phyloP scores from a whole-genome alignment of 1,140 invertebrate species.

The Diabrotica undecimpunctata region DNA sequence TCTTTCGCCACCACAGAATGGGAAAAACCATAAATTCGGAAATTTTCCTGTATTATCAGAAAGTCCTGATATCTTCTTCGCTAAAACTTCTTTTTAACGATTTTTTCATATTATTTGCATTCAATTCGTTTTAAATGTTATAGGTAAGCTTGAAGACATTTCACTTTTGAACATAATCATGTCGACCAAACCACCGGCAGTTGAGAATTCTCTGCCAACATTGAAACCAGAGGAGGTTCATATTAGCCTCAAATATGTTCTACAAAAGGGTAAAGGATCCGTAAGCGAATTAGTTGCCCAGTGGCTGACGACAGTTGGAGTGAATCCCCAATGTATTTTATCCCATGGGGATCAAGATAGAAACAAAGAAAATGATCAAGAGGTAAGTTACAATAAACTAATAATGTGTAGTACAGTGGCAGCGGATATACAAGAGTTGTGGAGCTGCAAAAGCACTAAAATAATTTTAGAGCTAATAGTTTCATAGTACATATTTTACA shows the following conservation, averaged over 20 bases:
- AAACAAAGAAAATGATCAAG: slow-evolving; percentile 2
- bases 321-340: slow-evolving; percentile 56
- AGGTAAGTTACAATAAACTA: slow-evolving; percentile 21
- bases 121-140: not conserved
- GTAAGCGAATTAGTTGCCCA: slow-evolving; percentile 79
- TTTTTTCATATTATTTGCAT: no score
- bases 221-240: slow-evolving; percentile 58
- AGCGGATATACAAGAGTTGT: no score
- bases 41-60: no score
- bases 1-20: no score
- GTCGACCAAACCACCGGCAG: slow-evolving; percentile 52
- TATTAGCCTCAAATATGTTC: slow-evolving; percentile 69
- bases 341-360: slow-evolving; percentile 35
- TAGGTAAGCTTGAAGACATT: slow-evolving; percentile 86
- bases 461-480: no score
- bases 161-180: slow-evolving; percentile 70
- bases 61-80: no score
- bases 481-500: no score
- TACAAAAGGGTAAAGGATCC: slow-evolving; percentile 77
- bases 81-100: no score
- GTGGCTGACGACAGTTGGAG: slow-evolving; percentile 69
- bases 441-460: no score
- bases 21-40: no score
- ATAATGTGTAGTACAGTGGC: not conserved
- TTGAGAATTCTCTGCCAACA: slow-evolving; percentile 48